Conservation (phyloP, 2,797 vertebrate genomes). For the Mormyrops attenuatus region DNA sequence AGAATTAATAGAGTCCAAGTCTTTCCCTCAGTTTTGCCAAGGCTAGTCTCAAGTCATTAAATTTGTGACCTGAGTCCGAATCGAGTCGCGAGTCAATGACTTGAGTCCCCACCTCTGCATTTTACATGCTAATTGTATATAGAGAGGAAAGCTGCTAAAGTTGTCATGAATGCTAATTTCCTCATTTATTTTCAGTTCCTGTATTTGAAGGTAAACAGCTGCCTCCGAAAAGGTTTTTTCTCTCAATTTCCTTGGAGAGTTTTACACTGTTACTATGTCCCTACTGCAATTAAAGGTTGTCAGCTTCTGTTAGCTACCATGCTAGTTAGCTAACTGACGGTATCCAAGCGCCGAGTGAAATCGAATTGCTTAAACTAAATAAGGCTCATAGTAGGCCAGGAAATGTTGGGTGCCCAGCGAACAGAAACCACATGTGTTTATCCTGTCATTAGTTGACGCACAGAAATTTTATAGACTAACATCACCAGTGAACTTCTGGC, state of each 20-base stretch:
- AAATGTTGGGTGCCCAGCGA: neutral
- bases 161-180: neutral
- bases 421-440: constrained; percentile 5
- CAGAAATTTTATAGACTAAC: neutral
- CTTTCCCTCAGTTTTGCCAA: neutral
- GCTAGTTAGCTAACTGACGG: neutral
- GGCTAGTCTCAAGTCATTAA: neutral
- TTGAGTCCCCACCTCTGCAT: neutral
- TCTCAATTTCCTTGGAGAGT: neutral
- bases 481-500: neutral
- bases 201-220: neutral
- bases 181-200: neutral
- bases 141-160: neutral
- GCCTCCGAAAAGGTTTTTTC: neutral
- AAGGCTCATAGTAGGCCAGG: neutral
- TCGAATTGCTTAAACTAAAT: neutral
- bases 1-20: neutral
- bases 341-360: neutral
- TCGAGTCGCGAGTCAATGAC: neutral
- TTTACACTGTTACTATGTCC: neutral
- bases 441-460: neutral
- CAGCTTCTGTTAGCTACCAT: neutral
- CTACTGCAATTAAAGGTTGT: neutral
- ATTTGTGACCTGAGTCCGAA: neutral
- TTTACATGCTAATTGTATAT: neutral